Evolutionary conservation across 23 tunicate genomes (phyloP).

Genomic region (Botrylloides violaceus): DNA sequence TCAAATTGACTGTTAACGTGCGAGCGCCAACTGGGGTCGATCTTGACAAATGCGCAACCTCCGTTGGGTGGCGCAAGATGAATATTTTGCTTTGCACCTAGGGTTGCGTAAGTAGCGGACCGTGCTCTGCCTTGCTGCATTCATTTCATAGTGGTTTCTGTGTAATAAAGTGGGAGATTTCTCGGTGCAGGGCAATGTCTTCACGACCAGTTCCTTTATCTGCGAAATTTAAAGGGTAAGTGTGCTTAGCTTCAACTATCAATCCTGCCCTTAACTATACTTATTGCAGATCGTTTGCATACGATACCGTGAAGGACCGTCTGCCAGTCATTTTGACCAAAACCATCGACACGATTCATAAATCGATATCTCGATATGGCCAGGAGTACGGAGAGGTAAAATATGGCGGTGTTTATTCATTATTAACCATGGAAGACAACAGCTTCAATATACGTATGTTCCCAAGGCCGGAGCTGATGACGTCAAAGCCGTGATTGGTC

Average conservation of each 20-base stretch:
- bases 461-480: slow-evolving; percentile 50
- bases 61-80: too few relatives aligned
- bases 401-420: neutral
- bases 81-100: too few relatives aligned
- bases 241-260: neutral
- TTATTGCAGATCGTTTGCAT: slow-evolving; percentile 58
- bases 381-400: slow-evolving; percentile 40
- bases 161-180: too few relatives aligned
- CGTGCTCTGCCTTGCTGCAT: too few relatives aligned
- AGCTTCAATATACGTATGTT: neutral
- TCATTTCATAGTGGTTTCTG: too few relatives aligned
- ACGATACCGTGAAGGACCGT: slow-evolving; percentile 66
- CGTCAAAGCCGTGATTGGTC: slow-evolving; percentile 42
- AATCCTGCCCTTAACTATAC: neutral
- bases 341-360: slow-evolving; percentile 51
- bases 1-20: too few relatives aligned
- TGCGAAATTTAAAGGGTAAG: neutral
- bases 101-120: too few relatives aligned
- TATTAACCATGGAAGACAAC: neutral
- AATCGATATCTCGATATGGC: neutral
- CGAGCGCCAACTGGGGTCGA: too few relatives aligned
- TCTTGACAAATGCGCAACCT: too few relatives aligned
- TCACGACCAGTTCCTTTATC: neutral
- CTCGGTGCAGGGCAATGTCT: neutral
- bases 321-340: slow-evolving; percentile 64